Base-by-base conservation (phyloP, 2,888 invertebrate genomes). In the Ectropis crepuscularia region DNA sequence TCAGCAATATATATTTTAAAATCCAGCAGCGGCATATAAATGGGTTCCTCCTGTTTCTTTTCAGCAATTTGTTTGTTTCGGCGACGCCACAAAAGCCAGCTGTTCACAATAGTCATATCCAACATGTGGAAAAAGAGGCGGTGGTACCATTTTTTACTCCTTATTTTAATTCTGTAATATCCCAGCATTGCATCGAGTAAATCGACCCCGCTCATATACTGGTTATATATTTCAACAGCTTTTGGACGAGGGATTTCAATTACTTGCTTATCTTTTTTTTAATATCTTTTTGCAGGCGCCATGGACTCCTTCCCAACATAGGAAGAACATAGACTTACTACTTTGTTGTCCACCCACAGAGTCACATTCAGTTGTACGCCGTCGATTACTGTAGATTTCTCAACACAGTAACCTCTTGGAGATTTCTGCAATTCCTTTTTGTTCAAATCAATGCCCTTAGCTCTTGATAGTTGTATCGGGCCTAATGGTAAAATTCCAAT, bases 271-370 rank as follows among this genome's bases (percentile, higher is more conserved):
- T 71, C 38, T 70, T 71, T 55, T 62, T 62, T 73, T 16, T 10
- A 41, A 50, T 47, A 72, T 63, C 70, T 65, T 47, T 65, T 71
- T 0, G 61, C 71, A 37, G 11, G 7, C n/a, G 2, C 55, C 63
- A 68, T 67, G 6, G 74, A 72, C 50, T 73, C 66, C 10, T 66
- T 74, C 8, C 73, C 75, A 9, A 75, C 74, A 54, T 73, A 74
- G 0, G 71, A 60, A 8, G 74, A 75, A 53, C 68, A 69, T 37
- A 76, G 61, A 55, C 54, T 74, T 0, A 74, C 74, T 9, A 62
- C 51, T 58, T 72, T 74, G 41, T 74, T 76, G 51, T 74, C 72
- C 6, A 70, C 61, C 74, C 73, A 76, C 10, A 47, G 43, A 7
- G 64, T 69, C n/a, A 73, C 65, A 37, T 45, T 54, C 28, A 72